A percentile compares a stretch with the other conserved stretches of the same genome.
phyloP scores from a whole-genome alignment of 2,888 invertebrate species.

The Noctua pronuba region DNA sequence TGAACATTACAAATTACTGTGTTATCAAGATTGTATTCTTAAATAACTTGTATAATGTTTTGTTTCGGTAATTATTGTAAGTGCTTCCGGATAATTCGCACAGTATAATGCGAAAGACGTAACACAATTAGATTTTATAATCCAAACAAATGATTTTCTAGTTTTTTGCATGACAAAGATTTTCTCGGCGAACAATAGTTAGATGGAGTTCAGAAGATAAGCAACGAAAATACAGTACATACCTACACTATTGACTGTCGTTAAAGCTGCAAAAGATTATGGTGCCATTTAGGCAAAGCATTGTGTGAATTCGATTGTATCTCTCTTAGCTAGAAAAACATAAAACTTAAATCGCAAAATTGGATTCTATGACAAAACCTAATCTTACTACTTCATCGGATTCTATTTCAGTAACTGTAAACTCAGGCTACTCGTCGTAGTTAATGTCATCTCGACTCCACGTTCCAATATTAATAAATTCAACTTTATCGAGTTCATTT shows the following conservation, averaged over 20 bases:
- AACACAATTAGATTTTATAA: constrained; percentile 32
- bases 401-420: constrained; percentile 35
- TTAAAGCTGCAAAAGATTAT: neutral
- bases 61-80: constrained; percentile 52
- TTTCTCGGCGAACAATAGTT: neutral
- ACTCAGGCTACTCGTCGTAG: constrained; percentile 15
- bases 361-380: neutral
- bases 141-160: neutral
- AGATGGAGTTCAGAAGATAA: neutral
- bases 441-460: constrained; percentile 55
- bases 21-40: constrained; percentile 73
- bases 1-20: constrained; percentile 67
- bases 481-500: constrained; percentile 64
- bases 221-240: neutral
- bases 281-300: neutral
- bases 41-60: constrained; percentile 58
- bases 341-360: neutral
- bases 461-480: constrained; percentile 60
- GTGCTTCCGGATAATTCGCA: constrained; percentile 53
- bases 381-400: constrained; percentile 4
- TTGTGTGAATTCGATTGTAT: neutral
- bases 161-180: neutral
- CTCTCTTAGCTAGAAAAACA: neutral
- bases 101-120: constrained; percentile 14
- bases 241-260: neutral